Percentiles rank a stretch among this genome's conserved stretches.
Conservation (phyloP, 2,888 invertebrate species). For the Achlya flavicornis region DNA sequence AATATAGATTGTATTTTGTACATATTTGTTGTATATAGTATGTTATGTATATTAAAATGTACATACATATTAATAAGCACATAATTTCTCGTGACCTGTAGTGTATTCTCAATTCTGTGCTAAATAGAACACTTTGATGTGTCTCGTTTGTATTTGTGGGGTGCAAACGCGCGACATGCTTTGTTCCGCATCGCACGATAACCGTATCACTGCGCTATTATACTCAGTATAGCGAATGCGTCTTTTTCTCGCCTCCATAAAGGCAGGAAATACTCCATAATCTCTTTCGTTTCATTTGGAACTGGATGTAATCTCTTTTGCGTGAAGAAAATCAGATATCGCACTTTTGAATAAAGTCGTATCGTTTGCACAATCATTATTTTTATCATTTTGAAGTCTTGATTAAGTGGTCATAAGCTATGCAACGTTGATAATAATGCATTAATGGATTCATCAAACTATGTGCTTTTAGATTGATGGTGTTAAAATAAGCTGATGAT, state of each 20-base stretch:
- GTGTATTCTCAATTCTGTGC: conserved; percentile 33
- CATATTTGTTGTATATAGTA: too few relatives aligned
- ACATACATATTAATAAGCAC: neutral
- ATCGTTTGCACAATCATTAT: too few relatives aligned
- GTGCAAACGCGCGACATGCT: conserved; percentile 29
- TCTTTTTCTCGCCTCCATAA: neutral
- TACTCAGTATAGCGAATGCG: neutral
- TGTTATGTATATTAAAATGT: too few relatives aligned
- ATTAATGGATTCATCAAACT: too few relatives aligned
- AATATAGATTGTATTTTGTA: too few relatives aligned
- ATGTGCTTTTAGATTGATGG: too few relatives aligned
- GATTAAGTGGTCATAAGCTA: too few relatives aligned
- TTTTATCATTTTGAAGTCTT: too few relatives aligned
- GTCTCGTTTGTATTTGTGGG: conserved; percentile 27
- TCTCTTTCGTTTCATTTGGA: neutral
- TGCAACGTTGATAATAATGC: too few relatives aligned
- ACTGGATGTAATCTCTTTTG: neutral
- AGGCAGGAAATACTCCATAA: neutral
- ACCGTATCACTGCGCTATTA: conserved; percentile 17
- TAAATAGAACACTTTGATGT: conserved; percentile 39
- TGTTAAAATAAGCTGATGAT: too few relatives aligned
- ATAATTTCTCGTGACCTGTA: neutral
- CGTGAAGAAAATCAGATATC: neutral
- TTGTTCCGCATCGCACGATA: conserved; percentile 23
- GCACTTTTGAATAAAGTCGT: too few relatives aligned